Evolutionary conservation across 2,113 vertebrate genomes (phyloP), one percentile per base, ranked within the genome.

Genomic region (Stegastes partitus): DNA sequence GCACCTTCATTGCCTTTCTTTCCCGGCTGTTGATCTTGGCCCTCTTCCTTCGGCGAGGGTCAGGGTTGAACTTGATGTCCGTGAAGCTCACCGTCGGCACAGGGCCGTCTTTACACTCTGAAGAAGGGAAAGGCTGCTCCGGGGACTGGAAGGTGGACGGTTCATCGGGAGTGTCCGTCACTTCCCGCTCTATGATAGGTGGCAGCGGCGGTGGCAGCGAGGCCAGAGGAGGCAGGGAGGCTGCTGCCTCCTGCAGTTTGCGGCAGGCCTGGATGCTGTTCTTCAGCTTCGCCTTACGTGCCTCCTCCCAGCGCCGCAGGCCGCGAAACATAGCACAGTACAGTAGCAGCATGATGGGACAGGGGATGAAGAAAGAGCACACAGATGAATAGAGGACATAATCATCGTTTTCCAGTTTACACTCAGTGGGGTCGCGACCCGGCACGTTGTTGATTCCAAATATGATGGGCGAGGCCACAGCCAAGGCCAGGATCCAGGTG

Each of bases 351-450:
- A 98, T 97, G 90, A 98, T 91, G 4, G 97, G 98, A 77, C 98
- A 98, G 19, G 97, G 98, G 83, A 99, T 95, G 90, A 99, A 97
- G 94, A 99, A 99, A 83, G 98, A 99, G 91, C 97, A 99, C 78
- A 98, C 92, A 21, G 97, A 99, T 11, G 97, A 98, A 84, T 96
- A 98, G 44, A 99, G 79, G 0, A 99, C 93, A 49, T 97, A 99
- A 90, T 95, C 95, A 70, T 95, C 85, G 74, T 97, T 94, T 88
- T 99, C 97, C 86, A 99, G 94, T 83, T 96, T 97, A 82, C 98
- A 99, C 86, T 95, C 91, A 2, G 71, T 82, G 34, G 96, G 95
- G 82, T 97, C 94, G 9, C 98, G 94, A 54, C 90, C 83, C 0
- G 95, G 94, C 31, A 97, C 93, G 0, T 97, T 86, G 90, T 99